Evolutionary conservation across 1,140 invertebrate genomes (phyloP).

Genomic region (Trachymyrmex septentrionalis): DNA sequence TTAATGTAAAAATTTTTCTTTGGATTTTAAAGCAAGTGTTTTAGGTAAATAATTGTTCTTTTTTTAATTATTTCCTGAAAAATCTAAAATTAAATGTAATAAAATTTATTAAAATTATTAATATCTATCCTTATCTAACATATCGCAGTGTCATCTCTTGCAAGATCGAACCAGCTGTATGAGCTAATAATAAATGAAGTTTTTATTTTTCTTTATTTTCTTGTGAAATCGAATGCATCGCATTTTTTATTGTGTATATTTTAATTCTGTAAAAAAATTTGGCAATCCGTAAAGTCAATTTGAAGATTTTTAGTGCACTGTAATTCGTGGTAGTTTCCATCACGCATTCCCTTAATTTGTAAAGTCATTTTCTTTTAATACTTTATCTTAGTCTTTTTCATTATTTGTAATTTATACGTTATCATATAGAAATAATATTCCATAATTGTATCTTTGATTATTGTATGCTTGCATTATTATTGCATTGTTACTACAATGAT

Average conservation of each 20-base stretch:
- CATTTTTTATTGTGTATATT: too few relatives aligned
- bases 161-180: too few relatives aligned
- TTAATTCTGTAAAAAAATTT: too few relatives aligned
- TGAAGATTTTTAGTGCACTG: too few relatives aligned
- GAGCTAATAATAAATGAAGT: too few relatives aligned
- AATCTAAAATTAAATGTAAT: not conserved
- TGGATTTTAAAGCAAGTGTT: not conserved
- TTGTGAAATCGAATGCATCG: too few relatives aligned
- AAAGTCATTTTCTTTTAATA: not conserved
- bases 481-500: not conserved
- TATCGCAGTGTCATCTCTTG: too few relatives aligned
- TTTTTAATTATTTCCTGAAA: not conserved
- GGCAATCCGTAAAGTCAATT: too few relatives aligned
- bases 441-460: not conserved
- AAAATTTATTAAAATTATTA: too few relatives aligned
- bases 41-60: not conserved
- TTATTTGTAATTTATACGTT: not conserved
- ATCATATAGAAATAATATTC: not conserved
- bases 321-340: too few relatives aligned
- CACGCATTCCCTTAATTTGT: not conserved
- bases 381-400: not conserved
- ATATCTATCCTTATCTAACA: too few relatives aligned
- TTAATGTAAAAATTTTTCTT: not conserved
- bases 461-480: constrained; percentile 1
- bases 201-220: too few relatives aligned